Conservation (phyloP, 2,797 vertebrate species). For the Coregonus suidteri region DNA sequence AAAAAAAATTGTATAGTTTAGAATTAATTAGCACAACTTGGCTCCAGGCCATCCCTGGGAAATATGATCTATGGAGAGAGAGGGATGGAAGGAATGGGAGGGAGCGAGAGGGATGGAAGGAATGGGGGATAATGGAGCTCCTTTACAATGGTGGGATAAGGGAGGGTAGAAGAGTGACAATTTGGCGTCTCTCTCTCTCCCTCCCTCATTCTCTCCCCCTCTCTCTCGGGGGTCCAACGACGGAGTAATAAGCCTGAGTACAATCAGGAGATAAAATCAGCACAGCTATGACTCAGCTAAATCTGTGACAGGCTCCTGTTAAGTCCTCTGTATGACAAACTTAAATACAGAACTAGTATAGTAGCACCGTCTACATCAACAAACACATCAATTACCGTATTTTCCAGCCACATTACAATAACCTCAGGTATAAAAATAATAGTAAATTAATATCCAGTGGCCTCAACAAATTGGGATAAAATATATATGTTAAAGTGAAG, state of each 20-base stretch:
- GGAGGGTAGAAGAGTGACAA: constrained; percentile 32
- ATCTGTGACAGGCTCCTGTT: background rate
- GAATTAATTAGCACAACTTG: constrained; percentile 22
- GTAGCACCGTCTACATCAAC: too few relatives aligned
- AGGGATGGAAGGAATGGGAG: background rate
- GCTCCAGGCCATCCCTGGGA: background rate
- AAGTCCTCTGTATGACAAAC: background rate
- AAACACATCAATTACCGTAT: too few relatives aligned
- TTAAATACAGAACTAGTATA: too few relatives aligned
- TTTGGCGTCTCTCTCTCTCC: background rate
- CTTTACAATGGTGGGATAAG: constrained; percentile 30
- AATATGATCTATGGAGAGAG: background rate
- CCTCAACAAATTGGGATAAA: too few relatives aligned
- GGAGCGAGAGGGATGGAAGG: background rate
- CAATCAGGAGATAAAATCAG: background rate
- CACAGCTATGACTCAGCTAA: background rate
- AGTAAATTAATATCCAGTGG: too few relatives aligned
- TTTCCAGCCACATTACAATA: too few relatives aligned
- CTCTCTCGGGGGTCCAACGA: background rate
- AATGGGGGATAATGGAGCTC: constrained; percentile 14
- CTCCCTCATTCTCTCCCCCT: background rate
- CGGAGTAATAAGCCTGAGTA: background rate
- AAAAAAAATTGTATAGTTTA: constrained; percentile 14
- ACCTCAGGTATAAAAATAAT: too few relatives aligned
- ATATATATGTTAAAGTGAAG: too few relatives aligned